Evolutionary conservation across 2,888 invertebrate genomes (phyloP), one percentile per base, ranked within the genome.

Genomic region (Eilema caniola): DNA sequence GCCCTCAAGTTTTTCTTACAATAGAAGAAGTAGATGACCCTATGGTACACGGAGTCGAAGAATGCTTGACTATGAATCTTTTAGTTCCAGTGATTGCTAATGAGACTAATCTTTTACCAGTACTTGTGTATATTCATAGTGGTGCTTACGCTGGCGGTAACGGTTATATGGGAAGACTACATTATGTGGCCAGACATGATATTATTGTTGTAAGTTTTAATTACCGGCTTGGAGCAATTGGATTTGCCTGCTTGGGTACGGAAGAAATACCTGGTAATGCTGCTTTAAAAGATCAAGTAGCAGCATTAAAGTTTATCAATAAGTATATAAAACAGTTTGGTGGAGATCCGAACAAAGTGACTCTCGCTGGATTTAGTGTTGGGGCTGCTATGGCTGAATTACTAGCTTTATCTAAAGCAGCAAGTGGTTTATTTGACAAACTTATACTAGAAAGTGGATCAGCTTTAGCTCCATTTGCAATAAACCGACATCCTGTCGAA

Each of bases 231-330:
- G 97, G 97, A 77, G 96, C 97, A 11, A 95, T 97, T 79, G 98
- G 97, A 23, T 97, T 97, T 88, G 96, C 97, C 28, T 96, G 96
- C 76, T 89, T 96, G 64, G 96, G 96, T 3, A 96, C 93, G 53
- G 90, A 94, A 80, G 96, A 96, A 76, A 96, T 96, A 33, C 96
- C 97, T 0, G 98, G 99, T 0, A 99, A 99, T 89, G 97, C 98
- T 75, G 99, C 97, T 0, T 88, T 99, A 63, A 97, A 97, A 87
- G 99, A 99, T 88, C 98, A 98, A 88, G 96, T 97, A 67, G 96
- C 98, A 86, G 98, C 98, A 0, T 91, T 99, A 63, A 91, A 96
- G 77, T 98, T 98, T 97, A 95, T 98, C 1, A 96, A 96, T 74
- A 96, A 97, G 75, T 97, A 98, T 87, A 97, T 98, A 11, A 93